A percentile compares a stretch with the other conserved stretches of the same genome.
These are phyloP conservation scores for Anguilla rostrata DNA, from an alignment of 2,113 vertebrate species.

Conservation along the genomic window DNA sequence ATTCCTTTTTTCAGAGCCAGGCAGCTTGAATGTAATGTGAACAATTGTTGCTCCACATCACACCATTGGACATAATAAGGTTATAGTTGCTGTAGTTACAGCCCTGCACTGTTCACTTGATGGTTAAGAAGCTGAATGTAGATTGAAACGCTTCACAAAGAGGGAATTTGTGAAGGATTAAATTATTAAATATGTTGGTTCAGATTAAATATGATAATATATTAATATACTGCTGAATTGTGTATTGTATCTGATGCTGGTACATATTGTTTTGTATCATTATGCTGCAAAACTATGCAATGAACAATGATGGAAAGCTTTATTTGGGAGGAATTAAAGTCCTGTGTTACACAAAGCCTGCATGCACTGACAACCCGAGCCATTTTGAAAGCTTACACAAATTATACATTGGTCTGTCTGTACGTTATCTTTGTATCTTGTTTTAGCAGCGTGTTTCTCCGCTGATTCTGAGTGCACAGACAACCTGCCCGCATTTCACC, in stretches of 20 bases:
- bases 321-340: not conserved
- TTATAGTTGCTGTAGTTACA: not conserved
- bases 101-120: not conserved
- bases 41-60: not conserved
- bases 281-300: conserved; percentile 5
- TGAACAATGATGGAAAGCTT: conserved; percentile 25
- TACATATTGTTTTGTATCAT: conserved; percentile 8
- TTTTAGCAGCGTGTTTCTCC: not conserved
- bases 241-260: not conserved
- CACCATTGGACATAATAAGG: not conserved
- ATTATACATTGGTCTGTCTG: not conserved
- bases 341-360: not conserved
- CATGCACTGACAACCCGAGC: not conserved
- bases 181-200: not conserved
- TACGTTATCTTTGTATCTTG: not conserved
- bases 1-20: not conserved
- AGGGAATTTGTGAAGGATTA: not conserved
- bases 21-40: not conserved
- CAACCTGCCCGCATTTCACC: not conserved
- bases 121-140: not conserved
- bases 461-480: not conserved
- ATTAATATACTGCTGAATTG: not conserved
- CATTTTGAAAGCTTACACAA: not conserved
- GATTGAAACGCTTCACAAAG: not conserved
- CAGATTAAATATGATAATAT: not conserved